phyloP scores from a whole-genome alignment of 1,140 invertebrate species.

The Tigriopus japonicus region DNA sequence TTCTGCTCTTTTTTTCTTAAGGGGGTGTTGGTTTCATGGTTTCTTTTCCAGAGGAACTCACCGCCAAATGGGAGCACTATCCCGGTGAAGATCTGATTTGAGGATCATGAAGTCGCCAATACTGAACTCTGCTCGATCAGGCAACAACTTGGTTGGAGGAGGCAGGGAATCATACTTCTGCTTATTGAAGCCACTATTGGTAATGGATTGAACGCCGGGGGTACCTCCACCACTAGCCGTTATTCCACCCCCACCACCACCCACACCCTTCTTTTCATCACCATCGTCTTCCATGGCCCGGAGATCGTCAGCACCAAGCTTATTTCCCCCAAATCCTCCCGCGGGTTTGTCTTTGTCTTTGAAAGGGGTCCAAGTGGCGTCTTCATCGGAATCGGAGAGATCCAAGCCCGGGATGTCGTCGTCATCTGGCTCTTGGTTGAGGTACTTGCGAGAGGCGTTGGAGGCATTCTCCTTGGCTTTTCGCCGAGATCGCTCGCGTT shows the following conservation, averaged over 20 bases:
- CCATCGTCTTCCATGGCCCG: neutral
- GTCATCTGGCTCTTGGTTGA: neutral
- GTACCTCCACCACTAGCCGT: neutral
- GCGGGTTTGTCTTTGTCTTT: neutral
- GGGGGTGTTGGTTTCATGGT: too few relatives aligned
- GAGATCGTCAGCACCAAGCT: neutral
- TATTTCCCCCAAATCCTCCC: neutral
- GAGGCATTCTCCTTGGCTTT: conserved; percentile 3
- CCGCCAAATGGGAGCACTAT: conserved; percentile 56
- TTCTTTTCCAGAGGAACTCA: too few relatives aligned
- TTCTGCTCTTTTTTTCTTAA: too few relatives aligned
- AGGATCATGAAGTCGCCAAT: conserved; percentile 62
- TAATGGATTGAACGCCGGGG: neutral
- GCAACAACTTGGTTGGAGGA: neutral
- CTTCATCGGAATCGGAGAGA: neutral
- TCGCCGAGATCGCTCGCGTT: neutral
- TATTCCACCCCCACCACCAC: neutral
- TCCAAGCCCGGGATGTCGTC: neutral
- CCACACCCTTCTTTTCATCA: neutral
- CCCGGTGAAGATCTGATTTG: conserved; percentile 41
- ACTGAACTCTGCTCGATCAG: conserved; percentile 30
- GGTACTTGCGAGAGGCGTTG: neutral
- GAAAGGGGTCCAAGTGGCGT: neutral
- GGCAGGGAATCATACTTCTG: neutral
- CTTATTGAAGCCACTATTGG: too few relatives aligned